Evolutionary conservation across 2,797 vertebrate species (phyloP).

Genomic region (Sarcoramphus papa): DNA sequence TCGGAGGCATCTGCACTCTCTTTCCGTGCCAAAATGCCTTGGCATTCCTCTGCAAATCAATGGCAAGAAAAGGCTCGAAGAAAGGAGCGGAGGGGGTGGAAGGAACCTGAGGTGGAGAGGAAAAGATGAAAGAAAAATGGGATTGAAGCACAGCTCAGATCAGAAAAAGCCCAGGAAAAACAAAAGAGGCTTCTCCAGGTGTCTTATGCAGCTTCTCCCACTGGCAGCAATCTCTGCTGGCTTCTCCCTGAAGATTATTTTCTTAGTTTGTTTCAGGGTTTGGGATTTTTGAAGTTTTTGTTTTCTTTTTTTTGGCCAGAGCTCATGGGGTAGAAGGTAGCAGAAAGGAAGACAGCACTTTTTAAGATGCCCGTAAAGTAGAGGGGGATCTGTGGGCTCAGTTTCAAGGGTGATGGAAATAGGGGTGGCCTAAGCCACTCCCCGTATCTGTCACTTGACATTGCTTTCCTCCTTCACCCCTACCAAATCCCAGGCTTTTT

Average conservation of each 20-base stretch:
- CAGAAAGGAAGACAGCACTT: neutral
- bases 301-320: neutral
- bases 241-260: neutral
- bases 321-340: neutral
- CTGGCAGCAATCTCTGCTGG: neutral
- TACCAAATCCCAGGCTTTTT: neutral
- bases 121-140: neutral
- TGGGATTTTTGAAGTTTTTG: neutral
- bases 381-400: neutral
- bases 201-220: neutral
- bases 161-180: neutral
- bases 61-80: slow-evolving; percentile 3
- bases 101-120: slow-evolving; percentile 3
- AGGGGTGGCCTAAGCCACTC: neutral
- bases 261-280: neutral
- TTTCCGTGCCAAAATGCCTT: neutral
- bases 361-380: neutral
- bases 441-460: rapidly evolving
- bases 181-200: neutral
- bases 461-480: neutral
- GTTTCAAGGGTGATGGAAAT: neutral
- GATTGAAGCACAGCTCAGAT: neutral
- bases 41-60: slow-evolving; percentile 16
- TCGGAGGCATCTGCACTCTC: neutral
- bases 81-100: neutral